Evolutionary conservation across 2,797 vertebrate species (phyloP).

Genomic region (Sternotherus odoratus): DNA sequence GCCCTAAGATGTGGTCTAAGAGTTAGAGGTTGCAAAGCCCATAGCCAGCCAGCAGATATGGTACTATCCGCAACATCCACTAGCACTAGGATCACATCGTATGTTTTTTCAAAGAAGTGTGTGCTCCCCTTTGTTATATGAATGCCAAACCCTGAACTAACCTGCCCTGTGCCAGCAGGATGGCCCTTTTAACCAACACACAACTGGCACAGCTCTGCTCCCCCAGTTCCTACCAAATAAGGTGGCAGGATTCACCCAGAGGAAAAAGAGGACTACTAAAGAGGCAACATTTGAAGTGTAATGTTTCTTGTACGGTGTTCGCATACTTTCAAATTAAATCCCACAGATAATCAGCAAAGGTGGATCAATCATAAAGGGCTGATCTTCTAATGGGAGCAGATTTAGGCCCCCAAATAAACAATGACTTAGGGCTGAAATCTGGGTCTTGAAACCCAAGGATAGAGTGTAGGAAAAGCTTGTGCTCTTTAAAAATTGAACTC

Average conservation of each 20-base stretch:
- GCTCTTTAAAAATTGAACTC: not conserved
- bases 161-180: not conserved
- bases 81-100: not conserved
- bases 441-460: not conserved
- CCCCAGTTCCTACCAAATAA: not conserved
- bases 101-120: not conserved
- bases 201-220: not conserved
- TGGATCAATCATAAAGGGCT: not conserved
- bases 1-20: not conserved
- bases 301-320: not conserved
- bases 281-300: not conserved
- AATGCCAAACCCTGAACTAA: not conserved
- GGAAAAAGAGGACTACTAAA: not conserved
- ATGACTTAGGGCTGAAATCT: not conserved
- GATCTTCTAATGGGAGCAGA: not conserved
- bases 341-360: not conserved
- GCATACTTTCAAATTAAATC: not conserved
- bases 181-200: not conserved
- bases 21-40: not conserved
- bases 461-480: not conserved
- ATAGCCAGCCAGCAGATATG: not conserved
- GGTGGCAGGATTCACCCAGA: not conserved
- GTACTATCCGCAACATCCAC: not conserved
- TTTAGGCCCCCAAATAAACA: not conserved
- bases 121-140: not conserved